Percentiles rank a stretch among this genome's conserved stretches.
phyloP scores from a whole-genome alignment of 2,797 vertebrate genomes.

The Artibeus jamaicensis region DNA sequence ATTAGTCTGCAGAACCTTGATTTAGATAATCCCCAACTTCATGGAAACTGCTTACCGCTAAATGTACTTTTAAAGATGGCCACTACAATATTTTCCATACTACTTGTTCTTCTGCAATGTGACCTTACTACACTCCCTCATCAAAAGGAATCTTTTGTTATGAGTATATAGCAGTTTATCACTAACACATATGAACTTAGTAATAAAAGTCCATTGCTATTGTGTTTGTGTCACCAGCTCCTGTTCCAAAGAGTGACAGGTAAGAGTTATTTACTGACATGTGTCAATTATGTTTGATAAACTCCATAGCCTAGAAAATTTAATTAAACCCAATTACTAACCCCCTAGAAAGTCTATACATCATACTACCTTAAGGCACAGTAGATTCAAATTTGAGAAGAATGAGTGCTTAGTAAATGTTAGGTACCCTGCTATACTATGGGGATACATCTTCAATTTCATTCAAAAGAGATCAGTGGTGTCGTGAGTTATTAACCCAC shows the following conservation, averaged over 20 bases:
- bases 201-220: not conserved
- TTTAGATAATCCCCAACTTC: not conserved
- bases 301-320: not conserved
- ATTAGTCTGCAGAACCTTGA: not conserved
- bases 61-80: not conserved
- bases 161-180: not conserved
- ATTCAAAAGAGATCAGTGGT: not conserved
- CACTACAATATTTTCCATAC: not conserved
- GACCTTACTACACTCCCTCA: not conserved
- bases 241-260: not conserved
- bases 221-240: not conserved
- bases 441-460: not conserved
- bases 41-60: not conserved
- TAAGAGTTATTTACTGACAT: not conserved
- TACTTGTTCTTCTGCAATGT: not conserved
- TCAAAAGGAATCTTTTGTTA: not conserved
- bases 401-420: not conserved
- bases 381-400: conserved; percentile 19
- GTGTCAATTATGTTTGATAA: not conserved
- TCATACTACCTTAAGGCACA: not conserved
- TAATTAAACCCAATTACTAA: conserved; percentile 15
- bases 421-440: not conserved
- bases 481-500: not conserved
- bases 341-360: not conserved
- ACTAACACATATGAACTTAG: not conserved